Base-by-base conservation (phyloP, 2,888 invertebrate genomes). In the Deilephila elpenor region DNA sequence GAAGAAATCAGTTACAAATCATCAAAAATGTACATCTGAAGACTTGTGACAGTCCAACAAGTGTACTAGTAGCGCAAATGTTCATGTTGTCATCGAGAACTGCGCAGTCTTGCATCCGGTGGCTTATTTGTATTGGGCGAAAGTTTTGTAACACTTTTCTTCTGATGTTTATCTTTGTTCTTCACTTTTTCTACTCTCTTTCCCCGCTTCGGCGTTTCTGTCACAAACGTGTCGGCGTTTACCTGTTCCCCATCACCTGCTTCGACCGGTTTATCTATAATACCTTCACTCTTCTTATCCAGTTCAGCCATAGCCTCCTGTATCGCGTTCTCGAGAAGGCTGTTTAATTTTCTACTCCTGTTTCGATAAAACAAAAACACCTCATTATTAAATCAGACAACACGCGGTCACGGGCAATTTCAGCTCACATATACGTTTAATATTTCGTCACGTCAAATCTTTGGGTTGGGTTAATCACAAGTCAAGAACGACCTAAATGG, bases 321-420 rank as follows among this genome's bases (percentile, higher is more conserved):
- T 87, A 98, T 98, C 74, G 98, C 98, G 87, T 97, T 97, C 93
- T 98, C 98, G 86, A 98, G 95, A 89, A 97, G 97, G 81, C 97
- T 96, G 93, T 98, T 98, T 96, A 98, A 95, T 97, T 98, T 98
- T 96, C 98, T 97, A 96, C 98, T 98, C 96, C 98, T 98, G 96
- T 82, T 78, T 72, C 73, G 77, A 80, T 79, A 79, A 80, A 82
- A 74, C 79, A 78, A 75, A 78, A 71, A 74, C 73, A 76, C 79
- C 75, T 79, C 32, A 62, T 60, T 71, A 70, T 25, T 70, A 59
- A 70, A 29, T 34, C 61, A 60, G 25, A 60, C 75, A 53, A 60
- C 72, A 59, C 37, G 67, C 67, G 75, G 74, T 77, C 79, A 81
- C 80, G 79, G 78, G 76, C 75, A 78, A 77, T 80, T 76, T 76